Percentiles rank a stretch among this genome's conserved stretches.
Conservation (phyloP, 2,888 invertebrate species). For the Flexamia atlantica region DNA sequence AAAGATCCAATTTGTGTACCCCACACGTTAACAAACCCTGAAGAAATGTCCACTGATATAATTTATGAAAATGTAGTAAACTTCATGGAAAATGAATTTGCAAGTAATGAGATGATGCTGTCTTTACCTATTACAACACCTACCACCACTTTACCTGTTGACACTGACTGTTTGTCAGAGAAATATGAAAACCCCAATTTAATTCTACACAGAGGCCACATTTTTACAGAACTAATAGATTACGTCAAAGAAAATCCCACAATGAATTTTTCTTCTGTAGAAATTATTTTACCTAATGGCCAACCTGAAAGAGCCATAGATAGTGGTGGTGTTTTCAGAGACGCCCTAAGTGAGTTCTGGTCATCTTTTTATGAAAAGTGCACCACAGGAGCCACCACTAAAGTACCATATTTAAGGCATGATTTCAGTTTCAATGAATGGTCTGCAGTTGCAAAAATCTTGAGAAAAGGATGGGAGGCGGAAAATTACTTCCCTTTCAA, state of each 20-base stretch:
- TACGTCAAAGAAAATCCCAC: background rate
- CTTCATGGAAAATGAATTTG: background rate
- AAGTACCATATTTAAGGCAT: background rate
- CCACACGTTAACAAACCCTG: no score
- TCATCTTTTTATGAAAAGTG: background rate
- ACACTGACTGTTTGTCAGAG: background rate
- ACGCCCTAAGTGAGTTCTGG: background rate
- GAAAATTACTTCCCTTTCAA: background rate
- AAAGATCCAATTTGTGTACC: no score
- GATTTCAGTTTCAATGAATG: background rate
- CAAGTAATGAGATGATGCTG: background rate
- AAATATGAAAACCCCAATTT: background rate
- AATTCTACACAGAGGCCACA: background rate
- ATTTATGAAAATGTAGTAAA: constrained; percentile 8
- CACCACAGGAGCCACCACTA: background rate
- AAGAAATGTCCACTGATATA: no score
- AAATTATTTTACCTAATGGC: constrained; percentile 7
- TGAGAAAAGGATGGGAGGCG: background rate
- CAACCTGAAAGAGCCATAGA: background rate
- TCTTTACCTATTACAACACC: background rate
- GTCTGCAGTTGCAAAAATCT: background rate
- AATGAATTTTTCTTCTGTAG: constrained; percentile 2
- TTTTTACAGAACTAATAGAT: background rate
- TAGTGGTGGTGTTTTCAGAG: background rate
- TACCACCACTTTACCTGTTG: background rate